A percentile compares a stretch with the other conserved stretches of the same genome.
phyloP scores from a whole-genome alignment of 1,140 invertebrate species.

The Papilio xuthus region DNA sequence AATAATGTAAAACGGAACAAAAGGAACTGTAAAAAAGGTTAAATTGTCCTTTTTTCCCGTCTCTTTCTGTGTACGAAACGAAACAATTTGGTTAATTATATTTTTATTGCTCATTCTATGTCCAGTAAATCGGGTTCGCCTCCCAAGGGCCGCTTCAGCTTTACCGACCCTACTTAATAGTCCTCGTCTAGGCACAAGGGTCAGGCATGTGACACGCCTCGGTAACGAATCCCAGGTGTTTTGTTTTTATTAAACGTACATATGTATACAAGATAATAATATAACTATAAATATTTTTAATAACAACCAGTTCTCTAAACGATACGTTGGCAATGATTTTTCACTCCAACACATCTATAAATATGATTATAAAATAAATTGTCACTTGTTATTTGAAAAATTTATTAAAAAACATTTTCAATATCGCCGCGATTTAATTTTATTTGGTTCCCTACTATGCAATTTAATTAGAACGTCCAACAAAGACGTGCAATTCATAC shows the following conservation, averaged over 20 bases:
- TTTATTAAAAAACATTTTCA: too few species aligned
- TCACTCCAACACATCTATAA: too few species aligned
- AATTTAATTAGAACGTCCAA: slow-evolving; percentile 2
- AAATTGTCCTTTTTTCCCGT: slow-evolving; percentile 31
- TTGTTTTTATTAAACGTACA: slow-evolving; percentile 48
- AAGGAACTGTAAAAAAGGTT: slow-evolving; percentile 31
- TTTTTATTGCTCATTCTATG: slow-evolving; percentile 72
- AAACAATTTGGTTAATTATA: slow-evolving; percentile 69
- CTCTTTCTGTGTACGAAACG: slow-evolving; percentile 40
- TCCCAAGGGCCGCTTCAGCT: slow-evolving; percentile 64
- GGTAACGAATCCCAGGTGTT: slow-evolving; percentile 52
- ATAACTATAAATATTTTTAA: too few species aligned
- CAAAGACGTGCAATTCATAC: neutral
- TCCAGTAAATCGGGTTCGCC: slow-evolving; percentile 65
- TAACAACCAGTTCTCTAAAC: too few species aligned
- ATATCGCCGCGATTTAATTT: neutral
- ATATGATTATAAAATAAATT: neutral
- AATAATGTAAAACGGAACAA: slow-evolving; percentile 20
- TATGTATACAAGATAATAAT: neutral
- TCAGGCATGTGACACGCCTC: slow-evolving; percentile 47
- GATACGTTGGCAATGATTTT: too few species aligned
- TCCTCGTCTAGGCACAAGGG: slow-evolving; percentile 56
- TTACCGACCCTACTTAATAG: slow-evolving; percentile 69
- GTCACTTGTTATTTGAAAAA: neutral
- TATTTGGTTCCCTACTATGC: neutral